phyloP scores from a whole-genome alignment of 2,888 invertebrate genomes.

The Tridacna gigas region DNA sequence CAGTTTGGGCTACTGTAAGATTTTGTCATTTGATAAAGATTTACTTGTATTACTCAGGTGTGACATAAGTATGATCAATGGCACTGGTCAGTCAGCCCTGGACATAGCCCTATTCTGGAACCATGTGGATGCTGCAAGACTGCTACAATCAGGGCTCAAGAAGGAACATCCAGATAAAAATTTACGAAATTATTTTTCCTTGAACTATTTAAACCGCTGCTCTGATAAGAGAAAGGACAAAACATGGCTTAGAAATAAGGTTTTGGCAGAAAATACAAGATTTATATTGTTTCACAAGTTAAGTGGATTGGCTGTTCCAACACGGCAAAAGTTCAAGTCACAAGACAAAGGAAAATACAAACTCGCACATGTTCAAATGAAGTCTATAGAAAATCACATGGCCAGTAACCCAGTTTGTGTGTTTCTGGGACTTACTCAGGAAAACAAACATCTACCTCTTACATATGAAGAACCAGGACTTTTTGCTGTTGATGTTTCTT shows the following conservation, averaged over 20 bases:
- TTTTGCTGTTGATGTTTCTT: conserved; percentile 80
- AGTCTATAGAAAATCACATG: conserved; percentile 68
- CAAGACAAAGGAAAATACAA: conserved; percentile 64
- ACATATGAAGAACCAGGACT: conserved; percentile 71
- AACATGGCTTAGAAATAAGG: conserved; percentile 76
- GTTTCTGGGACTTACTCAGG: conserved; percentile 79
- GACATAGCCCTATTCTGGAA: conserved; percentile 84
- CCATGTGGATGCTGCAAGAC: conserved; percentile 71
- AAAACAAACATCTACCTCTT: conserved; percentile 52
- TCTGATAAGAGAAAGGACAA: conserved; percentile 81
- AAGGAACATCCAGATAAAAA: conserved; percentile 69
- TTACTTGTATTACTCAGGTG: conserved; percentile 68
- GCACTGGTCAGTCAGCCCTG: conserved; percentile 83
- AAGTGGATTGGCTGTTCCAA: conserved; percentile 67
- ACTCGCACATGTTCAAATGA: conserved; percentile 68
- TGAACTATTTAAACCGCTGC: conserved; percentile 79
- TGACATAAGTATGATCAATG: conserved; percentile 77
- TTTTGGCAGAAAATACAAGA: conserved; percentile 71
- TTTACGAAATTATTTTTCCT: conserved; percentile 79
- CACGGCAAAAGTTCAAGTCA: conserved; percentile 38
- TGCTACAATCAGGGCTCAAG: conserved; percentile 67
- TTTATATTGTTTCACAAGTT: conserved; percentile 81
- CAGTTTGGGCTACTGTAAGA: no score
- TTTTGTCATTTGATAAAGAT: no score
- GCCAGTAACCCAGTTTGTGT: conserved; percentile 72